Conservation (phyloP, 2,888 invertebrate species). For the Iphiclides podalirius region DNA sequence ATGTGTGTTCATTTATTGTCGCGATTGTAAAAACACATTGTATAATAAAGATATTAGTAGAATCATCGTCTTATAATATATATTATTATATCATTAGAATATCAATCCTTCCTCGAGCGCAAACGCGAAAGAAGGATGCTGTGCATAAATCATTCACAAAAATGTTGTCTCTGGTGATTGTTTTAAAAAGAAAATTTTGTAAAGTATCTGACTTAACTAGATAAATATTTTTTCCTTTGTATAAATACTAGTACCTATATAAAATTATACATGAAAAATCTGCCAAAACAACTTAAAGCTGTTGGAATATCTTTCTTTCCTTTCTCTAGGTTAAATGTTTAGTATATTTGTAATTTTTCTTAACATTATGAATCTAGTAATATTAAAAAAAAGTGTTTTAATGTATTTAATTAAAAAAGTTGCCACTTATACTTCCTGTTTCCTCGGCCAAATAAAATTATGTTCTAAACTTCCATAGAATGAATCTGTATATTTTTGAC, state of each 20-base stretch:
- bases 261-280: not conserved
- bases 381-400: too few relatives aligned
- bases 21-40: too few relatives aligned
- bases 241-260: not conserved
- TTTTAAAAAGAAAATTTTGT: constrained; percentile 6
- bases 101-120: too few relatives aligned
- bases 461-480: not conserved
- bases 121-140: too few relatives aligned
- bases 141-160: too few relatives aligned
- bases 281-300: constrained; percentile 6
- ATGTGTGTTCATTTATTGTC: too few relatives aligned
- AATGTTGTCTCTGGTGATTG: constrained; percentile 3
- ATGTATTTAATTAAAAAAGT: not conserved
- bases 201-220: constrained; percentile 11
- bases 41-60: too few relatives aligned
- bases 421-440: too few relatives aligned
- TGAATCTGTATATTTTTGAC: not conserved
- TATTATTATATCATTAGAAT: too few relatives aligned
- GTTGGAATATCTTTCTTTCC: too few relatives aligned
- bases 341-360: constrained; percentile 1
- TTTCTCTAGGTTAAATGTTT: constrained; percentile 7
- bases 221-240: constrained; percentile 7
- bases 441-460: not conserved
- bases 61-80: too few relatives aligned
- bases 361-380: too few relatives aligned